Conservation (phyloP, 2,797 vertebrate species). For the Malacoctenus gilli region DNA sequence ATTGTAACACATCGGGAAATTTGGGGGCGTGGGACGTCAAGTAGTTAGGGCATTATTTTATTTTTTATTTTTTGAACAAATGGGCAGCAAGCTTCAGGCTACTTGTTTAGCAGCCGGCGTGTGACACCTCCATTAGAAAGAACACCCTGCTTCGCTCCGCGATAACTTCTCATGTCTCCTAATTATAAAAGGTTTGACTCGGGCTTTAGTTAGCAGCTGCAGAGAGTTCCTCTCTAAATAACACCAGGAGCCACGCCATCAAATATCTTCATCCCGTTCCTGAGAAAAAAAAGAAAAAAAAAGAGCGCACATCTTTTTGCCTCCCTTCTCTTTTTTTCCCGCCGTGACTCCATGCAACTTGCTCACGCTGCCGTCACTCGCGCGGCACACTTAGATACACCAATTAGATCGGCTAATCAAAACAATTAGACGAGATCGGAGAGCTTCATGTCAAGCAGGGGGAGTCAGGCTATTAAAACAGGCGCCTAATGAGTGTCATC, state of each 20-base stretch:
- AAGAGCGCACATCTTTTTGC: conserved; percentile 29
- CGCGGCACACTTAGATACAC: conserved; percentile 62
- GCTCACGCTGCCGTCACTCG: conserved; percentile 57
- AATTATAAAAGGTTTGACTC: conserved; percentile 75
- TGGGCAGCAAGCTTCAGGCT: conserved; percentile 58
- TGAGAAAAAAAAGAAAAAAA: too few species aligned
- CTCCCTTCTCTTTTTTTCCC: conserved; percentile 19
- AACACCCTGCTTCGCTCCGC: conserved; percentile 50
- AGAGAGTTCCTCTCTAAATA: conserved; percentile 60
- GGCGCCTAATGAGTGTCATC: conserved; percentile 70
- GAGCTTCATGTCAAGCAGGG: conserved; percentile 64
- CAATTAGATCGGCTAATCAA: conserved; percentile 79
- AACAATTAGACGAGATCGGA: conserved; percentile 73
- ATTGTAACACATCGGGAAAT: conserved; percentile 75
- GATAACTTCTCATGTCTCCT: conserved; percentile 69
- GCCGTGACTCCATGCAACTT: conserved; percentile 57
- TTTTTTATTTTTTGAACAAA: conserved; percentile 74
- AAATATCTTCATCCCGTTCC: conserved; percentile 72
- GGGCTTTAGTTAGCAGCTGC: conserved; percentile 58
- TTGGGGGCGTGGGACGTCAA: conserved; percentile 59
- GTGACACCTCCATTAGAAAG: conserved; percentile 77
- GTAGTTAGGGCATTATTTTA: conserved; percentile 73
- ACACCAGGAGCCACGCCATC: conserved; percentile 56
- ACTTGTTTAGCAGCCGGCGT: conserved; percentile 68
- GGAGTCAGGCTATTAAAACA: conserved; percentile 75